phyloP scores from a whole-genome alignment of 2,797 vertebrate species.

The Enteromius thamalakanensis region DNA sequence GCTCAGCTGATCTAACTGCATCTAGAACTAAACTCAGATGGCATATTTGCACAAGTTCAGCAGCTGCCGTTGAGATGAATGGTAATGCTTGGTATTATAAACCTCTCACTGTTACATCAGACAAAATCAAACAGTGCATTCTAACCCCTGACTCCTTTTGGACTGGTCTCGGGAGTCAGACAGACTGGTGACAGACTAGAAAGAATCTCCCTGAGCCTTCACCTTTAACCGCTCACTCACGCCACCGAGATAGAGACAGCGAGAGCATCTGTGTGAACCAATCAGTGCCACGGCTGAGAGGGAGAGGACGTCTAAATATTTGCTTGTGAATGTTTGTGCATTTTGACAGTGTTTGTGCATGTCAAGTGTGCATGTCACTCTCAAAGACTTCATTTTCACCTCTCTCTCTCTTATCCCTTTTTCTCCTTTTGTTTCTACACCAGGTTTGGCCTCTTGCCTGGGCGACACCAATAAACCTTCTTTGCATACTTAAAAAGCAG shows the following conservation, averaged over 20 bases:
- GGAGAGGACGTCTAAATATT: conserved; percentile 33
- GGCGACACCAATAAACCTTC: conserved; percentile 11
- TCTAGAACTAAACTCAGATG: not conserved
- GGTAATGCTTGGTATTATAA: not conserved
- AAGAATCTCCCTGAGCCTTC: conserved; percentile 18
- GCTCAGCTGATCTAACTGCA: not conserved
- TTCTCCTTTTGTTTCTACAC: conserved; percentile 1
- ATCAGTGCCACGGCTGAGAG: not conserved
- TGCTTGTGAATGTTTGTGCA: conserved; percentile 43
- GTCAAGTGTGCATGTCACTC: conserved; percentile 27
- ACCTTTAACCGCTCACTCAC: not conserved
- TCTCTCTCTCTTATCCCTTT: not conserved
- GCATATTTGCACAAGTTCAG: not conserved
- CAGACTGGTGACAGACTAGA: conserved; percentile 26
- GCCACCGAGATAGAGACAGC: not conserved
- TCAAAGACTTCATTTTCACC: conserved; percentile 15
- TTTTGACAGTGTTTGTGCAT: conserved; percentile 29
- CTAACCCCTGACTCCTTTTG: not conserved
- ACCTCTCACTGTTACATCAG: not conserved
- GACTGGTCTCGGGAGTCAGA: conserved; percentile 3
- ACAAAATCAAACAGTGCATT: not conserved
- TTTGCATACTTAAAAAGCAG: conserved; percentile 43
- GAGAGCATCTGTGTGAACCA: not conserved
- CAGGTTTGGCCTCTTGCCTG: conserved; percentile 21
- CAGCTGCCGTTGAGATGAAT: not conserved